These are phyloP conservation scores for Perccottus glenii DNA, from an alignment of 2,113 vertebrate species.

Conservation along the genomic window DNA sequence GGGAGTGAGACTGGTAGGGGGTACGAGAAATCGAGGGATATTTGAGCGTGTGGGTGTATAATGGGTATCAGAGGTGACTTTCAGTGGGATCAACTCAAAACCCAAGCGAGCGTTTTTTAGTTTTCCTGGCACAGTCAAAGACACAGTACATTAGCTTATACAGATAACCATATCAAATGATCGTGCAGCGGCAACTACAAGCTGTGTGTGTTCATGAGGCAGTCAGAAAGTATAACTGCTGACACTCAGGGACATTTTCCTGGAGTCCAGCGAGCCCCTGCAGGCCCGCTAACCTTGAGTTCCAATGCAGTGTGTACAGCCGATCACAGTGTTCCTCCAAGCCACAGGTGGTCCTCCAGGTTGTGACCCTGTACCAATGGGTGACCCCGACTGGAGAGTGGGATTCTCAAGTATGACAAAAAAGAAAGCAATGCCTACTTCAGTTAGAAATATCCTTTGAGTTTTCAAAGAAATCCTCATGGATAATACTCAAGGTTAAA, in stretches of 20 bases:
- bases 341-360: constrained; percentile 6
- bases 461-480: no score
- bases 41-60: constrained; percentile 68
- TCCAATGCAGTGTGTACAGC: constrained; percentile 6
- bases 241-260: constrained; percentile 54
- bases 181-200: constrained; percentile 31
- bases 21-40: constrained; percentile 69
- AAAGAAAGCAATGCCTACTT: neutral
- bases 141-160: constrained; percentile 57
- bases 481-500: no score
- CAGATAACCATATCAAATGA: constrained; percentile 51
- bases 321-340: constrained; percentile 5
- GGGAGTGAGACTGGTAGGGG: constrained; percentile 65
- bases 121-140: constrained; percentile 33
- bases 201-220: constrained; percentile 25
- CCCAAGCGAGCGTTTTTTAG: constrained; percentile 35
- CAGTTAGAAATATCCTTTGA: neutral
- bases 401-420: neutral
- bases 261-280: constrained; percentile 52
- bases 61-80: constrained; percentile 76
- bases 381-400: neutral
- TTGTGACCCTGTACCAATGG: constrained; percentile 1
- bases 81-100: constrained; percentile 71
- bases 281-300: constrained; percentile 60
- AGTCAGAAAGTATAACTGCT: constrained; percentile 51